A percentile compares a stretch with the other conserved stretches of the same genome.
Conservation (phyloP, 2,888 invertebrate genomes). For the Zeuzera pyrina region DNA sequence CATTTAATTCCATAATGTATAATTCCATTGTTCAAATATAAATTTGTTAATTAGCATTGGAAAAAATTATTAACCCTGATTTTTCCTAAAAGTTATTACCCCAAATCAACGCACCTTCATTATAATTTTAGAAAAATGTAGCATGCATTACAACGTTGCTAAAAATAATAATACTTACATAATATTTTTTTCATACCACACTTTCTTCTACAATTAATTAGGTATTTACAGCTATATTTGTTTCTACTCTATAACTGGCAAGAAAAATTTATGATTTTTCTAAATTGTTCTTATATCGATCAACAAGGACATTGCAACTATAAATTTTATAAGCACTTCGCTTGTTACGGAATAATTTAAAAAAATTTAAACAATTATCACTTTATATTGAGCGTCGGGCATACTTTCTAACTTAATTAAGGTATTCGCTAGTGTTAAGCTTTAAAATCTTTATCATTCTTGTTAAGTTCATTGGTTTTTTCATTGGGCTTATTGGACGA, state of each 20-base stretch:
- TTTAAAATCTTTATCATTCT: constrained; percentile 19
- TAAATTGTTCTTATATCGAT: not conserved
- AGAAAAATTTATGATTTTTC: not conserved
- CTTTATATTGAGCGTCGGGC: constrained; percentile 42
- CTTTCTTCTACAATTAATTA: too few relatives aligned
- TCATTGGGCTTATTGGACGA: constrained; percentile 14
- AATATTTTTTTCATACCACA: too few relatives aligned
- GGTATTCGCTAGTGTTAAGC: constrained; percentile 12
- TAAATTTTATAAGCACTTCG: too few relatives aligned
- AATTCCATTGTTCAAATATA: too few relatives aligned
- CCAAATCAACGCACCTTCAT: not conserved
- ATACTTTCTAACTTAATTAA: constrained; percentile 25
- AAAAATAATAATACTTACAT: too few relatives aligned
- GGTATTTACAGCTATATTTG: not conserved
- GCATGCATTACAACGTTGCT: not conserved
- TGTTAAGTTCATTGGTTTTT: constrained; percentile 25
- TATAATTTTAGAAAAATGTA: not conserved
- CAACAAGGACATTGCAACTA: too few relatives aligned
- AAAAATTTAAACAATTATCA: constrained; percentile 26
- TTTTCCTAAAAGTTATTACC: not conserved
- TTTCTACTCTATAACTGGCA: not conserved
- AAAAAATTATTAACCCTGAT: constrained; percentile 1
- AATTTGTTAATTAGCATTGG: too few relatives aligned
- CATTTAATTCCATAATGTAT: too few relatives aligned
- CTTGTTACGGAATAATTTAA: too few relatives aligned